Percentiles rank a stretch among this genome's conserved stretches.
Evolutionary conservation across 2,888 invertebrate species (phyloP).

Genomic region (Eristalis arbustorum): DNA sequence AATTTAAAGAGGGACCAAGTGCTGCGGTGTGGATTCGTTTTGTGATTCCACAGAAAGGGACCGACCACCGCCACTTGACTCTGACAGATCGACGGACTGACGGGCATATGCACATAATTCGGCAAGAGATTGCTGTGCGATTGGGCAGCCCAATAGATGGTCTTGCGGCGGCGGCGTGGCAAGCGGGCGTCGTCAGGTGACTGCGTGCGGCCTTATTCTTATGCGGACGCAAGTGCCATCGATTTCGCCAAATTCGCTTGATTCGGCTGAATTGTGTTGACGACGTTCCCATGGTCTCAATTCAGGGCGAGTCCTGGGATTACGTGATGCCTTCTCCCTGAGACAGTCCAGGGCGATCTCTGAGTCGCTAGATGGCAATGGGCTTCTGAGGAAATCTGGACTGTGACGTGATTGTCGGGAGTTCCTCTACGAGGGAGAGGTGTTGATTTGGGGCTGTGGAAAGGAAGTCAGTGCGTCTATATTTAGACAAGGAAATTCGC

Average conservation of each 20-base stretch:
- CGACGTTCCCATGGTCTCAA: neutral
- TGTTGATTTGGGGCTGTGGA: no score
- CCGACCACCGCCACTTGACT: neutral
- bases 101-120: constrained; percentile 26
- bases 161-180: neutral
- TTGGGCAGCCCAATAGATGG: neutral
- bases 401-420: neutral
- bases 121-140: neutral
- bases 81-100: constrained; percentile 18
- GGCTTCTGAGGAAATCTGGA: neutral
- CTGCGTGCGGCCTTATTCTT: neutral
- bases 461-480: no score
- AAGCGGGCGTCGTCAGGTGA: neutral
- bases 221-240: neutral
- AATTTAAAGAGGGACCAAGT: constrained; percentile 16
- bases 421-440: neutral
- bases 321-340: neutral
- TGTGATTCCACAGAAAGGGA: constrained; percentile 23
- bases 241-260: neutral
- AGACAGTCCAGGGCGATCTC: neutral
- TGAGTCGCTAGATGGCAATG: neutral
- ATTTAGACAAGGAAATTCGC: no score
- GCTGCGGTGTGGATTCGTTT: constrained; percentile 12
- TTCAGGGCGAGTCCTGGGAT: neutral
- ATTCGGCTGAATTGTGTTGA: neutral